A percentile compares a stretch with the other conserved stretches of the same genome.
These are phyloP conservation scores for Chaetodon trifascialis DNA, from an alignment of 2,113 vertebrate genomes.

Conservation along the genomic window DNA sequence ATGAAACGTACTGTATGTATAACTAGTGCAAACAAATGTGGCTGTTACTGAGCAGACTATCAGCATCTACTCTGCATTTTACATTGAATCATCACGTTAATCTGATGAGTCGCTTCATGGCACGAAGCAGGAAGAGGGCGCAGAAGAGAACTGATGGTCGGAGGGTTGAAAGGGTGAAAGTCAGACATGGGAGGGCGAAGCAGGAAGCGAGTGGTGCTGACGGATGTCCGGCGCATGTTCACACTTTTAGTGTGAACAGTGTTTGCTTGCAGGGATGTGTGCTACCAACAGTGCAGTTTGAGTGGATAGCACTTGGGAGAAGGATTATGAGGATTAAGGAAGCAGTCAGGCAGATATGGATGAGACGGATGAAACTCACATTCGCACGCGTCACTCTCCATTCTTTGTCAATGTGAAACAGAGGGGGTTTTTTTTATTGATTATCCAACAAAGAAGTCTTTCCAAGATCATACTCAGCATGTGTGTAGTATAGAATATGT, in stretches of 20 bases:
- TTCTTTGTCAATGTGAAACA: neutral
- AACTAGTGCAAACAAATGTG: slow-evolving; percentile 28
- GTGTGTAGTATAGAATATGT: neutral
- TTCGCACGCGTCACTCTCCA: neutral
- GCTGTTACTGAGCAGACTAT: neutral
- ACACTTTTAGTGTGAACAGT: neutral
- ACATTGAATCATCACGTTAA: neutral
- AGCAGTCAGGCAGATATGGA: slow-evolving; percentile 12
- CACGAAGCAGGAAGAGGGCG: no score
- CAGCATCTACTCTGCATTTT: slow-evolving; percentile 4
- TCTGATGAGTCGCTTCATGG: neutral
- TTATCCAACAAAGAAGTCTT: neutral
- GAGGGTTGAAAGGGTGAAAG: slow-evolving; percentile 1
- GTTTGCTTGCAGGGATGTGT: neutral
- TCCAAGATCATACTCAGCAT: neutral
- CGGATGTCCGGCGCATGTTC: slow-evolving; percentile 9
- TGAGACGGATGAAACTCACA: neutral
- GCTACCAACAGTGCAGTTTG: neutral
- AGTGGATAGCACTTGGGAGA: slow-evolving; percentile 2
- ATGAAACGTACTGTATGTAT: slow-evolving; percentile 27
- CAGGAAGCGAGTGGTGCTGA: neutral
- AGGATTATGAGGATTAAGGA: slow-evolving; percentile 46
- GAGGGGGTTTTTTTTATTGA: neutral
- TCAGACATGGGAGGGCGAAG: neutral
- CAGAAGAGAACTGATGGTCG: neutral